Conservation (phyloP, 2,888 invertebrate species). For the Steinernema hermaphroditum region DNA sequence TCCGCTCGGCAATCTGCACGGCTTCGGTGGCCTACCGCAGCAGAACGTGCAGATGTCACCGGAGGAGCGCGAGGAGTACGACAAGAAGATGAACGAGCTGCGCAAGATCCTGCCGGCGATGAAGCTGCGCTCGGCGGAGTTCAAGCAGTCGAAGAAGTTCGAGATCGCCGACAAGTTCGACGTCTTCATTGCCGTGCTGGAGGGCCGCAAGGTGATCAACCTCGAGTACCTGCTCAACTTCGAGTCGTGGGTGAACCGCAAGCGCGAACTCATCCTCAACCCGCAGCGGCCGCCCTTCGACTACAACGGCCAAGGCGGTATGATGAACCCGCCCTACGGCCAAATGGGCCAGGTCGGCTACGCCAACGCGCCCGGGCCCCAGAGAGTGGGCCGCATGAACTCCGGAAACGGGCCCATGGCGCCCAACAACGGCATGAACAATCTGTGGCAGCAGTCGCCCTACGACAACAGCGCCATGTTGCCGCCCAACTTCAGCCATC, state of each 20-base stretch:
- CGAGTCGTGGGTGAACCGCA: constrained; percentile 53
- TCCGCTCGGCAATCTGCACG: constrained; percentile 3
- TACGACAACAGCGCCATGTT: constrained; percentile 1
- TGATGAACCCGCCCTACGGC: not conserved
- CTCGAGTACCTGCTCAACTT: constrained; percentile 53
- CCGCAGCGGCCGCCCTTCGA: constrained; percentile 25
- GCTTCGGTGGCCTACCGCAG: not conserved
- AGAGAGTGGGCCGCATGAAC: constrained; percentile 7
- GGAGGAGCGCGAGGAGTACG: constrained; percentile 20
- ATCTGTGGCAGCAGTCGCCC: constrained; percentile 2
- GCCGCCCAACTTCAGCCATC: constrained; percentile 2
- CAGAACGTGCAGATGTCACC: not conserved
- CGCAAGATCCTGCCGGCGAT: not conserved
- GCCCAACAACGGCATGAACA: not conserved
- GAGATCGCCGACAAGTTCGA: constrained; percentile 12
- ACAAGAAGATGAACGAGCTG: constrained; percentile 5
- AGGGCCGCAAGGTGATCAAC: constrained; percentile 48
- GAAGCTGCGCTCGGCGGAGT: not conserved
- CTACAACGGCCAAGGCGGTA: constrained; percentile 28
- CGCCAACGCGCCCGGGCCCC: constrained; percentile 14
- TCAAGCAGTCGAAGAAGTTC: not conserved
- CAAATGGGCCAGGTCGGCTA: constrained; percentile 18
- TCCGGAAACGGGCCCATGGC: not conserved
- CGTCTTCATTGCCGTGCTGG: constrained; percentile 42
- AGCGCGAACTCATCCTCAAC: constrained; percentile 49